Percentiles rank a stretch among this genome's conserved stretches.
Evolutionary conservation across 2,888 invertebrate genomes (phyloP).

Genomic region (Melinopterus prodromus): DNA sequence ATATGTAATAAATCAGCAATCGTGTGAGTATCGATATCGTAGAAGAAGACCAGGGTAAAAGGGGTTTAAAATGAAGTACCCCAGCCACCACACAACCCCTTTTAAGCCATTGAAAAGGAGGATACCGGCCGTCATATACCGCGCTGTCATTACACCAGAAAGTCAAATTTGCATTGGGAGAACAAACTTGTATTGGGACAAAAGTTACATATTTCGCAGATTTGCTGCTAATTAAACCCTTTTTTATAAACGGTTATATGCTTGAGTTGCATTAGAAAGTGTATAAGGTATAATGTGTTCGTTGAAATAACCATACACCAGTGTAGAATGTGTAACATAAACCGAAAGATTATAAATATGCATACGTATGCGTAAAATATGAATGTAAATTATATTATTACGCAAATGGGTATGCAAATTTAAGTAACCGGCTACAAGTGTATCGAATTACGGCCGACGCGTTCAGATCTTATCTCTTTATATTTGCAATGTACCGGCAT

Average conservation of each 20-base stretch:
- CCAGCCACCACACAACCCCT: too few species aligned
- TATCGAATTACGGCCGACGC: constrained; percentile 12
- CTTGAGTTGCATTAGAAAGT: neutral
- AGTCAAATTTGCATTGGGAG: too few species aligned
- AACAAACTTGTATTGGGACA: too few species aligned
- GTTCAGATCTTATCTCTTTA: constrained; percentile 9
- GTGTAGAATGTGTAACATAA: constrained; percentile 8
- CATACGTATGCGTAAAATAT: constrained; percentile 24
- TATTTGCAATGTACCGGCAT: neutral
- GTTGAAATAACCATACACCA: constrained; percentile 18
- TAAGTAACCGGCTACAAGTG: constrained; percentile 19
- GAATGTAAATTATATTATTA: constrained; percentile 27
- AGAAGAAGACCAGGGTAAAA: too few species aligned
- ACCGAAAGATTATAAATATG: constrained; percentile 18
- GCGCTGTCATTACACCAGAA: too few species aligned
- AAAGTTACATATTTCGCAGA: too few species aligned
- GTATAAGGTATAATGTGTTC: neutral
- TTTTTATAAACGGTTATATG: constrained; percentile 1
- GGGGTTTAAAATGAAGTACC: too few species aligned
- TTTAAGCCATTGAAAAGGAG: too few species aligned
- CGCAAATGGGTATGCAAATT: constrained; percentile 23
- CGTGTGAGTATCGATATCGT: too few species aligned
- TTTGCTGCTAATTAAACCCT: too few species aligned
- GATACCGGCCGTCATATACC: too few species aligned
- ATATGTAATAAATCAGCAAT: too few species aligned